These are phyloP conservation scores for Malacoraja senta DNA, from an alignment of 2,797 vertebrate genomes.

Conservation along the genomic window DNA sequence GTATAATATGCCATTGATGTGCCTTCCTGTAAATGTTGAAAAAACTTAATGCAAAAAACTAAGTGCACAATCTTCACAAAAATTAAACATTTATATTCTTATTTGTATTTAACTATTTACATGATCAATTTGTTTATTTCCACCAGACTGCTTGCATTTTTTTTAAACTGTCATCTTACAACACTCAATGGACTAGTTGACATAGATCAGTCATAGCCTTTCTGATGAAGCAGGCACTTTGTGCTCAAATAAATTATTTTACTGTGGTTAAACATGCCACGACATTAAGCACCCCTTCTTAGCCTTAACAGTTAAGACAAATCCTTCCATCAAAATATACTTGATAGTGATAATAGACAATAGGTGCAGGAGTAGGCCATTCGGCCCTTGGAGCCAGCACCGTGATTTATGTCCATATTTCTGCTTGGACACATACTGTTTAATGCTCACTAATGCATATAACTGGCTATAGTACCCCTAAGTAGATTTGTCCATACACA, in stretches of 20 bases:
- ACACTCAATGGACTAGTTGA: background rate
- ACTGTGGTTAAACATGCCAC: background rate
- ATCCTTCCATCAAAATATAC: background rate
- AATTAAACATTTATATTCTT: conserved; percentile 18
- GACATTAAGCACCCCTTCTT: background rate
- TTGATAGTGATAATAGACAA: no score
- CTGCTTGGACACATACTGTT: background rate
- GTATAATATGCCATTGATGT: background rate
- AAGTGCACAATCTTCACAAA: background rate
- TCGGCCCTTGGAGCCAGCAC: no score
- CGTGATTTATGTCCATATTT: background rate
- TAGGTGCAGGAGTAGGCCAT: no score
- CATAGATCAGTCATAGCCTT: background rate
- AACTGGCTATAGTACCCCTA: no score
- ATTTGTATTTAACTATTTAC: background rate
- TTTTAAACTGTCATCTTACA: background rate
- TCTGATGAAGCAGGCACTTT: background rate
- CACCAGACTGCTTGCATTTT: background rate
- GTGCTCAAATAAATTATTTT: background rate
- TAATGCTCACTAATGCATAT: background rate
- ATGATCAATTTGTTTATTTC: background rate
- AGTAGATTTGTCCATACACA: no score
- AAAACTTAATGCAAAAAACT: background rate
- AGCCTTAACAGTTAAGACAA: background rate
- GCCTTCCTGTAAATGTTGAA: conserved; percentile 11